Conservation (phyloP, 2,888 invertebrate genomes). For the Zaprionus obscuricornis region DNA sequence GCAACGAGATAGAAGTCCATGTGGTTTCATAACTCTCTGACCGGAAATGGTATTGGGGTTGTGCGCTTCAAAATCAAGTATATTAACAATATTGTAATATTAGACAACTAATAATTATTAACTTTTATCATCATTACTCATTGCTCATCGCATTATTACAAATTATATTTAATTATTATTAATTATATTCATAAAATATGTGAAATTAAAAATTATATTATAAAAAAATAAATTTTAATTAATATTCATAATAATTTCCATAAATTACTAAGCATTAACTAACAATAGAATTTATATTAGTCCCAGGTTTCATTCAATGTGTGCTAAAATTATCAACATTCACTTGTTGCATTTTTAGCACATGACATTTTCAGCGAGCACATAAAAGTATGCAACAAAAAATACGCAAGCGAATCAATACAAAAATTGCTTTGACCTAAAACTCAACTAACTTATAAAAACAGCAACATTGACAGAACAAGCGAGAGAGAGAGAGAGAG, state of each 20-base stretch:
- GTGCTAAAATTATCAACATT: neutral
- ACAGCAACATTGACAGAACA: neutral
- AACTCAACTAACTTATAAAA: no score
- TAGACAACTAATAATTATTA: no score
- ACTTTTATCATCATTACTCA: no score
- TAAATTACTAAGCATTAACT: no score
- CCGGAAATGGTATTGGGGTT: constrained; percentile 69
- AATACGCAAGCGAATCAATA: neutral
- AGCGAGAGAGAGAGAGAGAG: neutral
- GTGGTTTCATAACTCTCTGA: constrained; percentile 68
- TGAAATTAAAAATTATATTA: neutral
- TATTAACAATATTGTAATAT: neutral
- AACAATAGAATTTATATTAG: no score
- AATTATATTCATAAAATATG: no score
- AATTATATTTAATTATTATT: no score
- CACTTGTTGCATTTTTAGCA: constrained; percentile 16
- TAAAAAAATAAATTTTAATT: neutral
- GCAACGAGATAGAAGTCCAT: constrained; percentile 29
- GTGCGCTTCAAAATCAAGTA: constrained; percentile 10
- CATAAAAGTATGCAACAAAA: constrained; percentile 53
- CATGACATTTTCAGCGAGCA: constrained; percentile 13
- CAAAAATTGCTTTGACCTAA: neutral
- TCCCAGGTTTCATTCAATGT: no score
- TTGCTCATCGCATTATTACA: no score
- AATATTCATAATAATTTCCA: neutral